phyloP scores from a whole-genome alignment of 2,888 invertebrate genomes.

The Lacanobia oleracea region DNA sequence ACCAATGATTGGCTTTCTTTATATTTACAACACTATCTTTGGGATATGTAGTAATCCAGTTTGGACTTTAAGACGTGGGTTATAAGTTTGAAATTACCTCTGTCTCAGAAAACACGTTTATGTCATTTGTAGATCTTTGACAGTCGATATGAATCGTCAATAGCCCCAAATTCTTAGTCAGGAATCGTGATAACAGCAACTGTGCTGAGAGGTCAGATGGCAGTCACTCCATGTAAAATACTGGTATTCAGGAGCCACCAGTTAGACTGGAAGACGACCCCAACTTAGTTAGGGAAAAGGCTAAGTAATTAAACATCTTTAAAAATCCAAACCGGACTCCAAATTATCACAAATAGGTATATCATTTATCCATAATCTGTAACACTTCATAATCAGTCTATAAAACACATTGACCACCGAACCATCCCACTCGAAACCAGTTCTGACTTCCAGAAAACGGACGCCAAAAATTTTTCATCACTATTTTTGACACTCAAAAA shows the following conservation, averaged over 20 bases:
- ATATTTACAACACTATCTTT: not conserved
- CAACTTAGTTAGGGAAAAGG: not conserved
- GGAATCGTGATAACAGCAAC: no score
- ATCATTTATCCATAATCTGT: not conserved
- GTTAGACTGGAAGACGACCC: not conserved
- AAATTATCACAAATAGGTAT: not conserved
- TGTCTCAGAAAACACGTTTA: not conserved
- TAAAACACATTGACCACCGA: constrained; percentile 1
- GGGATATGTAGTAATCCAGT: constrained; percentile 1
- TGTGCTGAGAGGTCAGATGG: not conserved
- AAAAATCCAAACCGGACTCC: constrained; percentile 17
- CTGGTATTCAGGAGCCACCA: not conserved
- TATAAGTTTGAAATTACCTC: not conserved
- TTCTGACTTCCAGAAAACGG: not conserved
- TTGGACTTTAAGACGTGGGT: constrained; percentile 4
- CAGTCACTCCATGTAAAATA: not conserved
- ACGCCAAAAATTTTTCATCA: not conserved
- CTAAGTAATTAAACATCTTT: not conserved
- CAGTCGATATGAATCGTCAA: no score
- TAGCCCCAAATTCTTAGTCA: no score
- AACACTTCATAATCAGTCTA: constrained; percentile 30
- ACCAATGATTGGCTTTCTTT: constrained; percentile 34
- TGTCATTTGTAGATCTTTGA: not conserved
- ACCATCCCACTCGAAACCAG: not conserved
- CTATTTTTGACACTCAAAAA: constrained; percentile 2